These are phyloP conservation scores for Schizaphis graminum DNA, from an alignment of 2,888 invertebrate species.

Conservation along the genomic window DNA sequence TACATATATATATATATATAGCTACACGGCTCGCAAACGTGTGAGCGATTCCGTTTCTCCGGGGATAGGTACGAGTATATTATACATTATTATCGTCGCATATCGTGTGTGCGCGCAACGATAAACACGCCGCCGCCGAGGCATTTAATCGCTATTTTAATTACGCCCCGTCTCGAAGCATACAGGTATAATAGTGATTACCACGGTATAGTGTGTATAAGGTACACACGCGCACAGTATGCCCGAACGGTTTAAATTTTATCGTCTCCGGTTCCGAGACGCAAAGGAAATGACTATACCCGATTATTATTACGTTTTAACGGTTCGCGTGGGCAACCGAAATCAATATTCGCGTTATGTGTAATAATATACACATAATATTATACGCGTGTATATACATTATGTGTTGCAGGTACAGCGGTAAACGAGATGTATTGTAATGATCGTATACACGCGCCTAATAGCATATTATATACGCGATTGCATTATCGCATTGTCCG, in stretches of 20 bases:
- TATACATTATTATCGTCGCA: too few relatives aligned
- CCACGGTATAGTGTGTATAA: background rate
- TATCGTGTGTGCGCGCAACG: background rate
- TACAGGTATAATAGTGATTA: background rate
- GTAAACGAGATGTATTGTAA: background rate
- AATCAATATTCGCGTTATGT: background rate
- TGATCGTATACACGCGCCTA: too few relatives aligned
- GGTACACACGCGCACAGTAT: background rate
- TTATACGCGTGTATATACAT: too few relatives aligned
- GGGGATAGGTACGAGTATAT: background rate
- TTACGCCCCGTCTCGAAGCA: background rate
- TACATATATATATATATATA: too few relatives aligned
- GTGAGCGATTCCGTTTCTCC: background rate
- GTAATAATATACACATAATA: background rate
- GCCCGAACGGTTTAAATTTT: background rate
- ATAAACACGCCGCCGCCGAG: background rate
- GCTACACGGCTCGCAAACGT: background rate
- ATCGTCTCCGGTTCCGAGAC: constrained; percentile 1
- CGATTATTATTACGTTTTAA: background rate
- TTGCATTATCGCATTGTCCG: background rate
- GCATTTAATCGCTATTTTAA: background rate
- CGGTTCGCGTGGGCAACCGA: background rate
- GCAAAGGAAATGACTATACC: background rate
- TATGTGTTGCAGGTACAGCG: background rate
- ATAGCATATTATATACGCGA: background rate